These are phyloP conservation scores for Musca domestica DNA, from an alignment of 1,140 invertebrate genomes.

Conservation along the genomic window DNA sequence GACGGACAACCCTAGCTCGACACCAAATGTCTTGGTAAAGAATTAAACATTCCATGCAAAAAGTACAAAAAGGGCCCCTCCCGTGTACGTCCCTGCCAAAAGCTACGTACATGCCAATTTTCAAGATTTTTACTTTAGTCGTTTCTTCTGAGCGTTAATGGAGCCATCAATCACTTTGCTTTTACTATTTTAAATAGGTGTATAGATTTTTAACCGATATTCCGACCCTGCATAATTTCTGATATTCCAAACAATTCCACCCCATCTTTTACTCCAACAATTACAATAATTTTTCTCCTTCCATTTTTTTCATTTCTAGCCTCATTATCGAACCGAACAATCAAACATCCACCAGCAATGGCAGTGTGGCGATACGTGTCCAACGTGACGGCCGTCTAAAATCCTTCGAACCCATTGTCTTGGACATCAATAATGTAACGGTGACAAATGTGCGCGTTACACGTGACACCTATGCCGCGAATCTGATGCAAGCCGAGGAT, in stretches of 20 bases:
- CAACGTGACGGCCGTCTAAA: slow-evolving; percentile 40
- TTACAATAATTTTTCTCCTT: slow-evolving; percentile 7
- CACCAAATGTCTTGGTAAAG: no score
- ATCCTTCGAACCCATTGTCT: slow-evolving; percentile 45
- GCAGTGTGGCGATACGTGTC: slow-evolving; percentile 44
- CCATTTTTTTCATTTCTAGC: slow-evolving; percentile 32
- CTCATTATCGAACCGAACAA: slow-evolving; percentile 48
- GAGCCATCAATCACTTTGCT: no score
- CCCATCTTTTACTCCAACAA: neutral
- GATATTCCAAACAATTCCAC: neutral
- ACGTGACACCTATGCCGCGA: slow-evolving; percentile 21
- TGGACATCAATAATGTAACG: slow-evolving; percentile 49
- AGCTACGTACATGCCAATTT: no score
- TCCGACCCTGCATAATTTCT: no score
- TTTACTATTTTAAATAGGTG: no score
- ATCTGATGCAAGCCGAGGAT: slow-evolving; percentile 32
- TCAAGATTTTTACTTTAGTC: no score
- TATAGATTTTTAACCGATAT: no score
- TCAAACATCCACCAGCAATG: slow-evolving; percentile 39
- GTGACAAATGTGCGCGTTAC: slow-evolving; percentile 47
- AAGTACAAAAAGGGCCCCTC: no score
- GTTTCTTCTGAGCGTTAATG: no score
- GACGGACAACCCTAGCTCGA: no score
- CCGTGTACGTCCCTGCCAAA: no score
- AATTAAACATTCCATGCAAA: no score